A percentile compares a stretch with the other conserved stretches of the same genome.
These are phyloP conservation scores for Lutjanus argentimaculatus DNA, from an alignment of 2,797 vertebrate species.

Conservation along the genomic window DNA sequence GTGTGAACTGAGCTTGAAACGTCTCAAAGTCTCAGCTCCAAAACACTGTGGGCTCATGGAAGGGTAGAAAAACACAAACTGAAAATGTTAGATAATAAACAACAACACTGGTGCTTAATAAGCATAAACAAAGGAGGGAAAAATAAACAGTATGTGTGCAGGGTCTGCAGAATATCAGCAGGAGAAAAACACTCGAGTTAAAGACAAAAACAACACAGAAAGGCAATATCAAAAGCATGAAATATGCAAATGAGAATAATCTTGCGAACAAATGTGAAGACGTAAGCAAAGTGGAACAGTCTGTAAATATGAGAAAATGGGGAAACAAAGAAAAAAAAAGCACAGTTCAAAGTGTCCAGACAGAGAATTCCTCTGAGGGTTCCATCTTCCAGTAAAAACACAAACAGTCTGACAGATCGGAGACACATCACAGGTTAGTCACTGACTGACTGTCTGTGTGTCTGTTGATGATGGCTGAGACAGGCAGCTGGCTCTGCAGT, in stretches of 20 bases:
- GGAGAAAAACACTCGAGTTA: not conserved
- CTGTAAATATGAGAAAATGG: not conserved
- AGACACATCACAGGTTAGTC: slow-evolving; percentile 38
- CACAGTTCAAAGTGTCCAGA: not conserved
- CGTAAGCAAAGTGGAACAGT: not conserved
- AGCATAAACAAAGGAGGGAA: slow-evolving; percentile 8
- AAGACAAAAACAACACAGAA: slow-evolving; percentile 1
- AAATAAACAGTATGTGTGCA: slow-evolving; percentile 1
- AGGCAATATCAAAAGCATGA: slow-evolving; percentile 15
- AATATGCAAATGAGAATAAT: slow-evolving; percentile 40
- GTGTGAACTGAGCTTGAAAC: not conserved
- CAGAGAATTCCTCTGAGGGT: not conserved
- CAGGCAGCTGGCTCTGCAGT: slow-evolving; percentile 39
- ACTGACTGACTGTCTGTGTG: not conserved
- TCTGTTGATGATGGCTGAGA: slow-evolving; percentile 6
- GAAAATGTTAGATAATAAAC: slow-evolving; percentile 13
- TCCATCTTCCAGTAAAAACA: not conserved
- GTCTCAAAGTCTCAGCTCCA: not conserved
- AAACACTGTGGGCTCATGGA: not conserved
- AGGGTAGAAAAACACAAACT: not conserved
- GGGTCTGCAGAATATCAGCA: not conserved
- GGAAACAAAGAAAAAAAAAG: not conserved
- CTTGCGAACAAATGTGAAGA: slow-evolving; percentile 12
- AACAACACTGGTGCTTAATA: not conserved
- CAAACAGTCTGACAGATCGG: slow-evolving; percentile 16